Percentiles rank a stretch among this genome's conserved stretches.
These are phyloP conservation scores for Rhinolophus sinicus DNA, from an alignment of 2,113 vertebrate species.

Conservation along the genomic window DNA sequence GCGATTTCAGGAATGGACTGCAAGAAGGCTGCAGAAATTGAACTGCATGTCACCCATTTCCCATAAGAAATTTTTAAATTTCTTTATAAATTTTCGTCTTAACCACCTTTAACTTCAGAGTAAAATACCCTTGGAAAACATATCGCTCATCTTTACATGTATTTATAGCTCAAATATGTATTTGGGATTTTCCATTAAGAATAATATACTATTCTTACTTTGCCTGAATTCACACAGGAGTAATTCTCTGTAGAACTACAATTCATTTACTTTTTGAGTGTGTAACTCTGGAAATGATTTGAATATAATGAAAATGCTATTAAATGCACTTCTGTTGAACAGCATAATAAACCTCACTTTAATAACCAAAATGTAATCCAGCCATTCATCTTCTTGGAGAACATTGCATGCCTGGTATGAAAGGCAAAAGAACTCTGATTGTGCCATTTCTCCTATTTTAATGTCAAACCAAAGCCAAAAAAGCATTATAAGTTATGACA, in stretches of 20 bases:
- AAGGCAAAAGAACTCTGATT: background rate
- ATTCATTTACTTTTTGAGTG: slow-evolving; percentile 74
- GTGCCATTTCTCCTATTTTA: background rate
- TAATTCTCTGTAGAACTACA: slow-evolving; percentile 72
- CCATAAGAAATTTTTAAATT: background rate
- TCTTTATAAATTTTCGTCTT: slow-evolving; percentile 46
- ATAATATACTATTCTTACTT: slow-evolving; percentile 69
- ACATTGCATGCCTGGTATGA: background rate
- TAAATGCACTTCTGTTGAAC: slow-evolving; percentile 67
- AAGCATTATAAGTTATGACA: slow-evolving; percentile 52
- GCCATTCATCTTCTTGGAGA: slow-evolving; percentile 50
- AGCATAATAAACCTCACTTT: slow-evolving; percentile 69
- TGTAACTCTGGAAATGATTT: slow-evolving; percentile 71
- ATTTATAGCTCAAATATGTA: slow-evolving; percentile 69
- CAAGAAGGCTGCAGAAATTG: background rate
- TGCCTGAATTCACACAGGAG: slow-evolving; percentile 75
- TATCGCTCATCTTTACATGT: slow-evolving; percentile 67
- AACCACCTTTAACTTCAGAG: slow-evolving; percentile 55
- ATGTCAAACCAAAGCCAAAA: slow-evolving; percentile 31
- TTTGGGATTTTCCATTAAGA: slow-evolving; percentile 70
- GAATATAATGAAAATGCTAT: slow-evolving; percentile 74
- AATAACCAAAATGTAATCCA: slow-evolving; percentile 54
- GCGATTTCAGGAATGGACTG: fast-evolving
- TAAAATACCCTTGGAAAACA: slow-evolving; percentile 65
- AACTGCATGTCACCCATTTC: background rate